Evolutionary conservation across 2,113 vertebrate species (phyloP), one percentile per base, ranked within the genome.

Genomic region (Leucosticte australis): DNA sequence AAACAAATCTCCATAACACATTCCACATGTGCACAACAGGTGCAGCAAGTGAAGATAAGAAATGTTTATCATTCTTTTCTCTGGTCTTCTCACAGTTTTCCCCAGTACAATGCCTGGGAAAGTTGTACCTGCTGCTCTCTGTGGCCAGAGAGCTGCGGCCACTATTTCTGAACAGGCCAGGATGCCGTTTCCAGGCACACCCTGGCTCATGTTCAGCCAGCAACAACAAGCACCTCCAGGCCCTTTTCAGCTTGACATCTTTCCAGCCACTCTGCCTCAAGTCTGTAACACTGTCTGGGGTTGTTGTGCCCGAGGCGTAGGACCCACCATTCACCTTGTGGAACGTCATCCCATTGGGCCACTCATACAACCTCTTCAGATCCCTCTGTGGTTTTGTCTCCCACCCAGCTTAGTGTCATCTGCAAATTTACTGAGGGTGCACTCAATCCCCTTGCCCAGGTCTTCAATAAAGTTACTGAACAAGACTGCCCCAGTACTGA

Each of bases 361-460:
- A 73, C 42, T 28, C 14, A 15, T 15, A 26, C 13, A 80, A 9
- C 10, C 22, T 31, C 8, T 49, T 49, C 35, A 64, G 21, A 50
- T 27, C 10, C 12, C 11, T 56, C 35, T 80, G 17, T 4, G 13
- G 26, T 64, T 62, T 22, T 15, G 15, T 50, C 11, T 42, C 6
- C 21, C 5, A 15, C 4, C 21, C 17, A 80, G 0, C 3, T 37
- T 37, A 42, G 14, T 27, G 31, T 22, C 0, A 0, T 42, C 21
- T 56, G 20, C n/a, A 79, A 7, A 30, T 24, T 14, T 55, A 11
- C 11, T 41, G 23, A 55, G 41, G 5, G 30, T 41, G 13, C 15
- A 24, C 28, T 53, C 1, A 0, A 30, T 26, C 17, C 8, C n/a
- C 13, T 70, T 63, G n/a, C 21, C 9, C 19, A 28, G 28, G 5